Evolutionary conservation across 2,113 vertebrate species (phyloP), one percentile per base, ranked within the genome.

Genomic region (Silurus asotus): DNA sequence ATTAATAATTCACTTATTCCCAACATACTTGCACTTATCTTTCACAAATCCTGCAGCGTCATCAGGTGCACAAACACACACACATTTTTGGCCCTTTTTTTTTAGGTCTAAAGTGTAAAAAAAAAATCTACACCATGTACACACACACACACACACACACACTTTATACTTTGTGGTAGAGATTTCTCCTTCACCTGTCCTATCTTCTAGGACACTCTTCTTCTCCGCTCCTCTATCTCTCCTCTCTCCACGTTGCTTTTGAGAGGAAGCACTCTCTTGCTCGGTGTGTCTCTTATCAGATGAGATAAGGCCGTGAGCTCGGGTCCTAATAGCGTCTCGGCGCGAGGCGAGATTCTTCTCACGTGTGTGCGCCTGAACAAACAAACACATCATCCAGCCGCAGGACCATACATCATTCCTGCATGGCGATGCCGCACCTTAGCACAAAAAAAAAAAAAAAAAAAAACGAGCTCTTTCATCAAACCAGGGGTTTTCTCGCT

Each of bases 391-490:
- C 61, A 81, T 86, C 84, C 87, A 85, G 83, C 79, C 70, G 79
- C 86, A 89, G 88, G 87, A 86, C 84, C 88, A 90, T 90, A 90
- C 84, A 90, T 90, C 89, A 90, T 86, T 86, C 83, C 84, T 23
- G 13, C 81, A 75, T 72, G 67, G 77, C 88, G 2, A 81, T 28
- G 78, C 75, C 25, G n/a, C 70, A 75, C 25, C 85, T 87, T 62
- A 49, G 61, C 85, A 85, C 84, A 11, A 75, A 37, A 37, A 37
- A 37, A 37, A n/a, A n/a, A n/a, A n/a, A n/a, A 11, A 75, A 37
- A 37, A 37, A 37, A 37, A 72, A 67, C 85, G 72, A 23, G 59
- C 70, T 64, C 80, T 58, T 87, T 67, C 80, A 87, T 87, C 74
- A 87, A 64, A 58, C 69, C 79, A 48, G 13, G 25, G 48, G 70